A percentile compares a stretch with the other conserved stretches of the same genome.
phyloP scores from a whole-genome alignment of 1,140 invertebrate species.

The Elysia chlorotica region DNA sequence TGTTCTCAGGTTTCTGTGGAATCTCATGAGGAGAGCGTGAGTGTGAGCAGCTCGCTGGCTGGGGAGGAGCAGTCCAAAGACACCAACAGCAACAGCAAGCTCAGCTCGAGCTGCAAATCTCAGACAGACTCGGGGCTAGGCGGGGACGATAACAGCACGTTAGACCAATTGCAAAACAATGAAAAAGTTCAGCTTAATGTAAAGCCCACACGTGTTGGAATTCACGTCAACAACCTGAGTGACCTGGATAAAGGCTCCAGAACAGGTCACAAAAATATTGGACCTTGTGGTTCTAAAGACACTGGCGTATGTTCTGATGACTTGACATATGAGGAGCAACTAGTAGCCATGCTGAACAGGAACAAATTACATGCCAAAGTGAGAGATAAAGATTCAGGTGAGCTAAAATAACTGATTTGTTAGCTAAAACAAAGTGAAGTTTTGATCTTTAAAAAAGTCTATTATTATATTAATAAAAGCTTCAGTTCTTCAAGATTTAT shows the following conservation, averaged over 20 bases:
- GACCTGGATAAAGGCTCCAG: conserved; percentile 12
- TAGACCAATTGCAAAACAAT: conserved; percentile 45
- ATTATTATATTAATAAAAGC: no score
- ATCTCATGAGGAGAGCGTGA: conserved; percentile 38
- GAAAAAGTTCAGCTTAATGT: conserved; percentile 31
- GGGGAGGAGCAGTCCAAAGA: conserved; percentile 39
- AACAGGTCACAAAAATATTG: conserved; percentile 20
- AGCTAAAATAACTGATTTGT: no score
- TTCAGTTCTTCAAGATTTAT: no score
- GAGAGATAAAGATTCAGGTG: conserved; percentile 25
- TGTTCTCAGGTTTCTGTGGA: conserved; percentile 41
- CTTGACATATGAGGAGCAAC: conserved; percentile 46
- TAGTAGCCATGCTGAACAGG: conserved; percentile 47
- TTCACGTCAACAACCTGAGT: conserved; percentile 50
- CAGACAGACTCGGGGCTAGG: conserved; percentile 51
- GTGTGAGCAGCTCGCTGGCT: conserved; percentile 39
- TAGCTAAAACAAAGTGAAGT: no score
- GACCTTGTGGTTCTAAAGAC: conserved; percentile 14
- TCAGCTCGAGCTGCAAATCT: conserved; percentile 44
- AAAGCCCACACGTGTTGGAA: conserved; percentile 36
- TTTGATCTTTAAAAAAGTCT: no score
- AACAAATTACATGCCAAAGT: conserved; percentile 47
- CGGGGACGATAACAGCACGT: no score
- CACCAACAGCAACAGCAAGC: conserved; percentile 30
- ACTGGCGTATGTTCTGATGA: conserved; percentile 43